Base-by-base conservation (phyloP, 2,113 vertebrate species). In the Pygathrix nemaeus region DNA sequence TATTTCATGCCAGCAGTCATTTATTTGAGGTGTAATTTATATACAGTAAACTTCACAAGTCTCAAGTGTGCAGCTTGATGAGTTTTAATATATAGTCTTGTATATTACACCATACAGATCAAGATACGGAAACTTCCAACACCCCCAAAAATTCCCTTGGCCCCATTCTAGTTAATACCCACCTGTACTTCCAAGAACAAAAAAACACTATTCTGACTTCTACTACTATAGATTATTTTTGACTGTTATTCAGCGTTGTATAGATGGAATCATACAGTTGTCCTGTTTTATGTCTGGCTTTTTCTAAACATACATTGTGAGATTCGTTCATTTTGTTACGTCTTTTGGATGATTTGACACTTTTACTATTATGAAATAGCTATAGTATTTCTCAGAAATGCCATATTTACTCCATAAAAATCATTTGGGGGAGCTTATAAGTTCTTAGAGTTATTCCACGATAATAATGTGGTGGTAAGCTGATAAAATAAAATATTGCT, bases 371-470 rank as follows among this genome's bases (percentile, higher is more conserved):
- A 79, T 3, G 8, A 90, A 91, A 52, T 84, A 88, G 13, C 50
- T 93, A 55, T 1, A 64, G 2, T 78, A 14, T 91, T 88, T 91
- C 43, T 96, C 66, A 95, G 72, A 89, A 27, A 92, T 86, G 32
- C 38, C 55, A 20, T 97, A 90, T 93, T 97, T 94, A 73, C 55
- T 97, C 45, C 14, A 61, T 93, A 38, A 84, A 90, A 80, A 17
- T 88, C 35, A 17, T 78, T 45, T 59, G 14, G 14, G 11, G 61
- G 45, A 90, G 30, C 78, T 80, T 90, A 20, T 84, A 96, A 94
- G n/a, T 82, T 90, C 55, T 38, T 57, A 64, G 27, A 78, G 30
- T 82, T 82, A 17, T 79, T 96, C 50, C 11, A 82, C 6, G 64
- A 45, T 59, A 93, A 64, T 83, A 57, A 52, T 73, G 32, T 84